Base-by-base conservation (phyloP, 2,113 vertebrate genomes). In the Rafetus swinhoei region DNA sequence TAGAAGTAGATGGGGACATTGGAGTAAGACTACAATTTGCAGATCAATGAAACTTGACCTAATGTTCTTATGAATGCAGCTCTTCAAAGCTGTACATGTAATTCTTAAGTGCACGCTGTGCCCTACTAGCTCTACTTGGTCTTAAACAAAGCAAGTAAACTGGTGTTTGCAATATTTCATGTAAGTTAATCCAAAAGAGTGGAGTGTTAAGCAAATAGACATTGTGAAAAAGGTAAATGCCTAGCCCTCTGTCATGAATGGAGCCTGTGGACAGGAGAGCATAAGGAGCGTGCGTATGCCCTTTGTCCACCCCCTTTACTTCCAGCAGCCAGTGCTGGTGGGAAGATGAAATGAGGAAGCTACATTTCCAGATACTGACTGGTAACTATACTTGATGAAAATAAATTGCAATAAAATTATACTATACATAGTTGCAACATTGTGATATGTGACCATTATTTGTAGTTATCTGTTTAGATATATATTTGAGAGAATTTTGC, bases 171-270 rank as follows among this genome's bases (percentile, higher is more conserved):
- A 59, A 59, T 22, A 59, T 22, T 59, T 59, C 57, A 27, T 59
- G 24, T 16, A 69, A 69, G 16, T 69, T 69, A 69, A 69, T 69
- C 24, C 39, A 45, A 59, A 59, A n/a, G 27, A 69, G 32, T 69
- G 32, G 32, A 69, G 65, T 18, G 32, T 32, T 18, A 18, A n/a
- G 65, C 32, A 69, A n/a, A 69, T 59, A 24, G 57, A 59, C 57
- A 59, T 12, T 59, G 39, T 32, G 21, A 65, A 79, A 0, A 2
- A 19, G 69, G 3, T 3, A 74, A 82, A 52, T 50, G 25, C 7
- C 0, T 83, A 0, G 0, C 22, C 27, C 82, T 91, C 25, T 54
- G 9, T 0, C 1, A 1, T 10, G 7, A 7, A 1, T 16, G 27
- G 32, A 8, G 55, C 39, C 8, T 9, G 10, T 59, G 52, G 72